phyloP scores from a whole-genome alignment of 2,888 invertebrate species.

The Blastobasis adustella region DNA sequence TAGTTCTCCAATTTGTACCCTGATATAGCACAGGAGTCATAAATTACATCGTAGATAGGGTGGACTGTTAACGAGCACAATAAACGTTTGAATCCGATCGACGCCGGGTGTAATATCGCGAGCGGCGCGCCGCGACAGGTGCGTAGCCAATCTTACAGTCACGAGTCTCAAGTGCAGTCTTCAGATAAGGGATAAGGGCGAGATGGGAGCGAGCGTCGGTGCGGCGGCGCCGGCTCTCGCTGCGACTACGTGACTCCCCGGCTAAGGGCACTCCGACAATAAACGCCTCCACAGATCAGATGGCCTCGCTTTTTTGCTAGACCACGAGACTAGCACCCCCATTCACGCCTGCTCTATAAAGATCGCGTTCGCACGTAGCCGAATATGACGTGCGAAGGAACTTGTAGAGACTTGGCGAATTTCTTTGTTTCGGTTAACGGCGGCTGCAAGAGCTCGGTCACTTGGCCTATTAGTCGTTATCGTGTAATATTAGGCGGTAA shows the following conservation, averaged over 20 bases:
- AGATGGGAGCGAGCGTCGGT: constrained; percentile 31
- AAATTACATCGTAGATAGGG: constrained; percentile 29
- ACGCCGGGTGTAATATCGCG: constrained; percentile 35
- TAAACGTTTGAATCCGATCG: constrained; percentile 34
- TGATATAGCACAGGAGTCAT: constrained; percentile 23
- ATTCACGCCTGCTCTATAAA: constrained; percentile 17
- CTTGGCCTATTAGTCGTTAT: no score
- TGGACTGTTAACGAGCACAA: constrained; percentile 27
- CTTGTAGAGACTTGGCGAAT: no score
- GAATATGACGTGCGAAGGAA: constrained; percentile 15
- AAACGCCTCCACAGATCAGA: constrained; percentile 30
- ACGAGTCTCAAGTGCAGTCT: constrained; percentile 39
- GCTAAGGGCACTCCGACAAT: constrained; percentile 41
- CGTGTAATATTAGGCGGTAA: constrained; percentile 12
- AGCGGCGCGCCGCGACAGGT: constrained; percentile 18
- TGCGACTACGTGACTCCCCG: constrained; percentile 38
- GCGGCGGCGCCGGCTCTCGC: constrained; percentile 26
- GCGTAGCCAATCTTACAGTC: constrained; percentile 31
- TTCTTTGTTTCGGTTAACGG: no score
- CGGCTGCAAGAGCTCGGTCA: no score
- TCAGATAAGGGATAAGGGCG: constrained; percentile 49
- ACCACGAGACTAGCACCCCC: constrained; percentile 27
- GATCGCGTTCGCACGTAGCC: constrained; percentile 17
- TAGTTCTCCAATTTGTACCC: constrained; percentile 15
- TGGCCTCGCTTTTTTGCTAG: constrained; percentile 40